phyloP scores from a whole-genome alignment of 2,113 vertebrate species.

The Tilapia sparmanii region DNA sequence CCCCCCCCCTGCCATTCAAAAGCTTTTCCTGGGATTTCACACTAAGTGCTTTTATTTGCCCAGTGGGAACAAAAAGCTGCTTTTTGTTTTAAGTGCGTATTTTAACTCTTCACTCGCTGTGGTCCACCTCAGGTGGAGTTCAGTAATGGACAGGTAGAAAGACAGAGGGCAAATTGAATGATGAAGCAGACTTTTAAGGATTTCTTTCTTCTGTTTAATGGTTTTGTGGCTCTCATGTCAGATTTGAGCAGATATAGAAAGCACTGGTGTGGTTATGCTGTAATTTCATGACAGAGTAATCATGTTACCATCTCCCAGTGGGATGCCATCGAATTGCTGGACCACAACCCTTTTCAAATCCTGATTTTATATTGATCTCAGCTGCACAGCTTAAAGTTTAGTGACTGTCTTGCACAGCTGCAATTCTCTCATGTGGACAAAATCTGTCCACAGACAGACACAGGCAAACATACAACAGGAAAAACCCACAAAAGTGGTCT shows the following conservation, averaged over 20 bases:
- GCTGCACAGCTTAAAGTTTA: not conserved
- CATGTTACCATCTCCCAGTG: not conserved
- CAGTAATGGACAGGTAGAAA: constrained; percentile 5
- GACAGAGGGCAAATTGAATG: not conserved
- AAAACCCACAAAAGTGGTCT: not conserved
- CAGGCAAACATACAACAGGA: not conserved
- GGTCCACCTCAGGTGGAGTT: not conserved
- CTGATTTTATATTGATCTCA: not conserved
- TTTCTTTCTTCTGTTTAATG: not conserved
- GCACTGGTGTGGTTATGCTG: not conserved
- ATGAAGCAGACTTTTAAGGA: not conserved
- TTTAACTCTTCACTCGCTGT: not conserved
- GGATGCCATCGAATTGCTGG: not conserved
- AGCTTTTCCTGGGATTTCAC: not conserved
- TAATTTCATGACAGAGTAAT: not conserved
- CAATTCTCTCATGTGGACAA: not conserved
- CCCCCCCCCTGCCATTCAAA: not conserved
- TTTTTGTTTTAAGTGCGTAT: constrained; percentile 16
- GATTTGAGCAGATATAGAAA: not conserved
- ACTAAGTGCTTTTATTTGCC: not conserved
- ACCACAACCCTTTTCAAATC: not conserved
- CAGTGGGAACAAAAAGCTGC: not conserved
- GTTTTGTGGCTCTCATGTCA: not conserved
- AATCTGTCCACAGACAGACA: not conserved
- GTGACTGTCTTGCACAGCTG: not conserved